phyloP scores from a whole-genome alignment of 2,888 invertebrate species.

The Ophion ellenae region DNA sequence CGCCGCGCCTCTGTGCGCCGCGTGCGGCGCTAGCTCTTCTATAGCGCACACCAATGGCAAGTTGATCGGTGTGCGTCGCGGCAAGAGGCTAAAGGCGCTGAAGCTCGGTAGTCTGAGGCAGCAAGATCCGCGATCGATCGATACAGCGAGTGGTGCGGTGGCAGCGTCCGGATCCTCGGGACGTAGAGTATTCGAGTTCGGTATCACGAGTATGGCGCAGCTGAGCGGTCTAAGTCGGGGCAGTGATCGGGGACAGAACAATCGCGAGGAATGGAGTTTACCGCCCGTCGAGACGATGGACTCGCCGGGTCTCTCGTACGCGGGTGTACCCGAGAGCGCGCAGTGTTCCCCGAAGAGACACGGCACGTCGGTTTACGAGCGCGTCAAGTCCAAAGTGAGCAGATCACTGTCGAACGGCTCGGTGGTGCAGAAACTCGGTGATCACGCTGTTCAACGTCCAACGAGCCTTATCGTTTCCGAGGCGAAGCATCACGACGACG shows the following conservation, averaged over 20 bases:
- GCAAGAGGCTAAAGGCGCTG: slow-evolving; percentile 78
- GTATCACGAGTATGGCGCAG: slow-evolving; percentile 79
- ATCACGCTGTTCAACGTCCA: slow-evolving; percentile 85
- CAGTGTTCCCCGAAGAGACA: slow-evolving; percentile 85
- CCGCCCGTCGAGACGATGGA: slow-evolving; percentile 79
- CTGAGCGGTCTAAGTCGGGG: slow-evolving; percentile 79
- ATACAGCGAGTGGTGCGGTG: slow-evolving; percentile 67
- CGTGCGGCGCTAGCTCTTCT: slow-evolving; percentile 87
- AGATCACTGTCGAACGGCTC: slow-evolving; percentile 88
- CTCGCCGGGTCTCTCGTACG: slow-evolving; percentile 74
- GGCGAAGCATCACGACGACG: slow-evolving; percentile 78
- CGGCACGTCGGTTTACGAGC: slow-evolving; percentile 83
- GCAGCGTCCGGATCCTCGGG: slow-evolving; percentile 73
- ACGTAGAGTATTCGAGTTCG: slow-evolving; percentile 72
- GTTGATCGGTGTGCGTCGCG: slow-evolving; percentile 80
- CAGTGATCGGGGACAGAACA: slow-evolving; percentile 73
- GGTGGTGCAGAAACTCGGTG: slow-evolving; percentile 86
- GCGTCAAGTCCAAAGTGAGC: slow-evolving; percentile 85
- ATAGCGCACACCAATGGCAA: slow-evolving; percentile 78
- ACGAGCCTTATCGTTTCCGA: slow-evolving; percentile 87
- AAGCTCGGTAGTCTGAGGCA: slow-evolving; percentile 70
- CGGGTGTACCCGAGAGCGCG: slow-evolving; percentile 75
- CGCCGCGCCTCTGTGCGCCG: slow-evolving; percentile 88
- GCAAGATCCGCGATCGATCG: slow-evolving; percentile 68
- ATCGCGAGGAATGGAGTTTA: slow-evolving; percentile 80